phyloP scores from a whole-genome alignment of 2,113 vertebrate species.

The Pygoscelis antarcticus region DNA sequence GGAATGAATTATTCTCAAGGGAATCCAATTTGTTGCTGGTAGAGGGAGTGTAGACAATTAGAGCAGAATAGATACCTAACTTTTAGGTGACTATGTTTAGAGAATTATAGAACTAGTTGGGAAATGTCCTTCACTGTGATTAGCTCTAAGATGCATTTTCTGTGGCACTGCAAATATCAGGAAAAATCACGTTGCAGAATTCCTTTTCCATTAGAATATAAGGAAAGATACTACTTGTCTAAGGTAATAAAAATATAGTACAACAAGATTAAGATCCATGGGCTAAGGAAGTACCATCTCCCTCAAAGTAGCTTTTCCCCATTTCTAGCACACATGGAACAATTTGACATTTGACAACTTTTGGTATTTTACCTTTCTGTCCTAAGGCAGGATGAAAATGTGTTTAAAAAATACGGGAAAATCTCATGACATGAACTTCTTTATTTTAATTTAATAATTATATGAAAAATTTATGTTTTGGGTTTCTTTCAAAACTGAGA shows the following conservation, averaged over 20 bases:
- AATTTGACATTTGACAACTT: neutral
- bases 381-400: neutral
- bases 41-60: neutral
- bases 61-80: neutral
- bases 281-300: neutral
- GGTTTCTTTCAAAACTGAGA: neutral
- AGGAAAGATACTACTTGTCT: neutral
- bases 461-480: neutral
- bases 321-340: neutral
- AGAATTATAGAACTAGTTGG: neutral
- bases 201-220: neutral
- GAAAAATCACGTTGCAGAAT: neutral
- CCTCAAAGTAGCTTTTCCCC: neutral
- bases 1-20: neutral
- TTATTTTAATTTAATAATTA: neutral
- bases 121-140: neutral
- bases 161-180: neutral
- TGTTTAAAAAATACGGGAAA: neutral
- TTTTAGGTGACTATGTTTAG: neutral
- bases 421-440: accelerated
- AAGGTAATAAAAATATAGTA: neutral
- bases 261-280: neutral
- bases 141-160: neutral
- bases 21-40: neutral
- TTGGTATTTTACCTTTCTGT: neutral